Evolutionary conservation across 2,888 invertebrate species (phyloP), one percentile per base, ranked within the genome.

Genomic region (Emmelina monodactyla): DNA sequence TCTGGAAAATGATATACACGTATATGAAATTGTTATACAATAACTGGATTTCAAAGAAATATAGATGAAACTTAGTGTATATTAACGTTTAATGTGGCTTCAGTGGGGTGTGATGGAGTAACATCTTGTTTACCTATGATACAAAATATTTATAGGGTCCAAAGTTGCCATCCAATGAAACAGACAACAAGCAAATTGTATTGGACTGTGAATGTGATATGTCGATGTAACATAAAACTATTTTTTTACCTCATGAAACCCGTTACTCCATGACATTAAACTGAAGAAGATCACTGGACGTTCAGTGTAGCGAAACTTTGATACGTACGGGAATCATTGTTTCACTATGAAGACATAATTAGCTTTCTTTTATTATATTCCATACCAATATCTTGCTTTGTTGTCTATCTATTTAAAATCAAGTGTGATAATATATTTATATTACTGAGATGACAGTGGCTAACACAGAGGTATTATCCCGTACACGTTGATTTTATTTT

Each of bases 291-390:
- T 12, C 64, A 64, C 59, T 58, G 55, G 48, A 58, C 61, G 53
- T 51, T 39, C 51, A 52, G 52, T 51, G 39, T 47, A 44, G 43
- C 49, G 56, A 66, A 78, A 76, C 78, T 72, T 68, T 62, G 78
- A 72, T 68, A 63, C 49, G 78, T 79, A 79, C 78, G 78, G 79
- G 78, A 73, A 65, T 75, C 79, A 73, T 64, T 76, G 78, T 78
- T 79, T 78, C 71, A 44, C 42, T 50, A 50, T 63, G 66, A 69
- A 69, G 73, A 71, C 75, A 75, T 76, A 76, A 76, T 75, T 75
- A 76, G 75, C 62, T 60, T 57, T 41, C 39, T 49, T 37, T 38
- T 37, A 37, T 42, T 40, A 47, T 41, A 41, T 43, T 49, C 49
- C 46, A 35, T 43, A 44, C 42, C 45, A n/a, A n/a, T 40, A 41